Evolutionary conservation across 2,113 vertebrate genomes (phyloP).

Genomic region (Alosa alosa): DNA sequence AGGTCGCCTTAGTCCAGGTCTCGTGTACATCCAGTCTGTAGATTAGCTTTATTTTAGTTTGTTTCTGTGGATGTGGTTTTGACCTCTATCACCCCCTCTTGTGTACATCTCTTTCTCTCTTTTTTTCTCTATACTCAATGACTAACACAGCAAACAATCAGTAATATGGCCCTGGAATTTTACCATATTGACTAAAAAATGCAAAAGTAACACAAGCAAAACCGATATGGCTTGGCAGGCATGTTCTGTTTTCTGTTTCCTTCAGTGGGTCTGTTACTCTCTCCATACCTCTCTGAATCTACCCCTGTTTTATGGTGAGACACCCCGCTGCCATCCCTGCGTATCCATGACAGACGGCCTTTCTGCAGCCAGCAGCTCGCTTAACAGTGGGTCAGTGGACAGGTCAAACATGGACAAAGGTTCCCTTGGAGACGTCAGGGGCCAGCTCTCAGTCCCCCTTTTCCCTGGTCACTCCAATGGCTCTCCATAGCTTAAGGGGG

Average conservation of each 20-base stretch:
- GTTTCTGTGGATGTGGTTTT: neutral
- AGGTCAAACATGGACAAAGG: slow-evolving; percentile 76
- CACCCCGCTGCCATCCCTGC: slow-evolving; percentile 29
- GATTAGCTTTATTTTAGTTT: neutral
- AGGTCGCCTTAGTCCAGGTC: neutral
- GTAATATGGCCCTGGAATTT: neutral
- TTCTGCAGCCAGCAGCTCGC: slow-evolving; percentile 64
- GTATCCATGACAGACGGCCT: slow-evolving; percentile 56
- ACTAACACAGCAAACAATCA: neutral
- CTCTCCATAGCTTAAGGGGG: neutral
- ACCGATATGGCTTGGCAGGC: neutral
- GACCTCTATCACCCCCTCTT: neutral
- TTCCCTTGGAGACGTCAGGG: slow-evolving; percentile 74
- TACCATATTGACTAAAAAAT: neutral
- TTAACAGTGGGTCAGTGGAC: slow-evolving; percentile 73
- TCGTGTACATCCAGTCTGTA: neutral
- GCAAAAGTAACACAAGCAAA: neutral
- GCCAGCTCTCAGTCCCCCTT: slow-evolving; percentile 58
- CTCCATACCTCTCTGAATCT: neutral
- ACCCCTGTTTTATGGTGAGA: neutral
- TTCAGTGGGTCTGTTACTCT: neutral
- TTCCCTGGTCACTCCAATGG: slow-evolving; percentile 47
- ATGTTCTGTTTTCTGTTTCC: neutral
- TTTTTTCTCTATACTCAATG: neutral
- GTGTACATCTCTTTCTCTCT: neutral